Evolutionary conservation across 2,113 vertebrate species (phyloP), one percentile per base, ranked within the genome.

Genomic region (Halcyon senegalensis): DNA sequence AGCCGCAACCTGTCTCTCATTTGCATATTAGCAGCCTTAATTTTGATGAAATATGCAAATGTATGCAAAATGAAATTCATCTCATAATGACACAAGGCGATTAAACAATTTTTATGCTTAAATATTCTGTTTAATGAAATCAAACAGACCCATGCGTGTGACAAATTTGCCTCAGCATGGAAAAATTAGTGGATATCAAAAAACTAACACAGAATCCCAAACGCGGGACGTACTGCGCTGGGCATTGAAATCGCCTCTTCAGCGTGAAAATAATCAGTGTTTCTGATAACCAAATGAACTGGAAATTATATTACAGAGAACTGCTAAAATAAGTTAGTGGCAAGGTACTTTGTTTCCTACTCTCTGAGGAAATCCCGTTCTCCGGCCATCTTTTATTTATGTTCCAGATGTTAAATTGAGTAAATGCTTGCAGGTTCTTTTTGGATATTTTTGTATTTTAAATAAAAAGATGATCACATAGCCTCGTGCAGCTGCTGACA

Each of bases 91-190:
- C 99, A 99, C 98, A 98, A 99, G 99, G 98, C 99, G 99, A 99
- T 99, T 99, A 99, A 99, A 99, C 99, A 99, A 99, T 99, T 99
- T 99, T 99, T 99, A 99, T 99, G 99, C 99, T 99, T 99, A 99
- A 99, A 99, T 99, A 99, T 99, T 99, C 99, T 98, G 98, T 99
- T 99, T 99, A 99, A 99, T 99, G 99, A 99, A 99, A 99, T 99
- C 99, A 99, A 99, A 99, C 98, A 98, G 98, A 99, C 98, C 98
- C 98, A 98, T 97, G 98, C 95, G 88, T 98, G 98, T 98, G 98
- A 99, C 99, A 99, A 99, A 99, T 99, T 99, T 98, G 98, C 98
- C 98, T 98, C 98, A 98, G 98, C 98, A 97, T 96, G 97, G 98
- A 98, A 97, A 98, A 99, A 99, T 99, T 98, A 99, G 98, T 94